These are phyloP conservation scores for Bujurquina vittata DNA, from an alignment of 2,113 vertebrate species.

Conservation along the genomic window DNA sequence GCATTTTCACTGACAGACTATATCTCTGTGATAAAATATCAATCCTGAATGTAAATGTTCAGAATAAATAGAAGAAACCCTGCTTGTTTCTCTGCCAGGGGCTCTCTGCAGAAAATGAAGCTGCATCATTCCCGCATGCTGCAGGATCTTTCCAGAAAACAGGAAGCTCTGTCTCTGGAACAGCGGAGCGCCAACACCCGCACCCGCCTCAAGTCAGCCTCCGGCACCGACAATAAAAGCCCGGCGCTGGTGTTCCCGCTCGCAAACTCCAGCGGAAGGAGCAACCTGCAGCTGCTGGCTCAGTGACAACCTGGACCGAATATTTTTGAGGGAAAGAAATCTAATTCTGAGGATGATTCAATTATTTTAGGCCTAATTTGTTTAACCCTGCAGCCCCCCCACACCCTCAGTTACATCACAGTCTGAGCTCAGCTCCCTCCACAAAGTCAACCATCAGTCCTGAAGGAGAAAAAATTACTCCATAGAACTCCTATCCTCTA, in stretches of 20 bases:
- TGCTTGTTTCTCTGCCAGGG: constrained; percentile 67
- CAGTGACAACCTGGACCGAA: constrained; percentile 20
- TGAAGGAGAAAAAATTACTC: fast-evolving
- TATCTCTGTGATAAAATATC: neutral
- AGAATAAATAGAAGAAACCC: neutral
- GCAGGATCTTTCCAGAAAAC: constrained; percentile 84
- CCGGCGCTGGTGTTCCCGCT: constrained; percentile 61
- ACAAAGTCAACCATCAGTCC: neutral
- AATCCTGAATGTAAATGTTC: neutral
- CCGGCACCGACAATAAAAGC: neutral
- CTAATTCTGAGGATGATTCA: fast-evolving
- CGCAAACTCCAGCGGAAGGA: constrained; percentile 76
- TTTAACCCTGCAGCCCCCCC: fast-evolving
- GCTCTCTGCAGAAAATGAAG: constrained; percentile 83
- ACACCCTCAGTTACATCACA: neutral
- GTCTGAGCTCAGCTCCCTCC: fast-evolving
- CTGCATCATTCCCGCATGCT: constrained; percentile 85
- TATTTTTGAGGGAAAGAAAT: neutral
- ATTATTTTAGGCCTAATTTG: neutral
- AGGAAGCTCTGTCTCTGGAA: constrained; percentile 75
- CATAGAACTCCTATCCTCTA: neutral
- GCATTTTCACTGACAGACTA: fast-evolving
- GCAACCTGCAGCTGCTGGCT: constrained; percentile 63
- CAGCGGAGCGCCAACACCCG: constrained; percentile 71
- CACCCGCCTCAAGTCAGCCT: constrained; percentile 31